Conservation (phyloP, 2,113 vertebrate species). For the Aplodontia rufa region DNA sequence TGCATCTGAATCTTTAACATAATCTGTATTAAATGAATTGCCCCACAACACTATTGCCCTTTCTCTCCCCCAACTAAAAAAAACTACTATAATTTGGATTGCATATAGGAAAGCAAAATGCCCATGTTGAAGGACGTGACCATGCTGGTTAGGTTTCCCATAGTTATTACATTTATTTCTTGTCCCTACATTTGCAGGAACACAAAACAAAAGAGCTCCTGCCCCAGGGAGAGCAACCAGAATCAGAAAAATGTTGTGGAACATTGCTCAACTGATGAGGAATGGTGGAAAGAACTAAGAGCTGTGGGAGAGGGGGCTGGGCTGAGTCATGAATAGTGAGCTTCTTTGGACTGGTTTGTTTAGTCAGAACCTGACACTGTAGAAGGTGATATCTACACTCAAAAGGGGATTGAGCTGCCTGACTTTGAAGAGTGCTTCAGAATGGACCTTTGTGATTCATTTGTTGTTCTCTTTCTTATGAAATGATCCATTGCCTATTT, state of each 20-base stretch:
- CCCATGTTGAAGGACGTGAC: background rate
- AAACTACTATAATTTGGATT: background rate
- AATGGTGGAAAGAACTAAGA: background rate
- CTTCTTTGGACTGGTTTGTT: background rate
- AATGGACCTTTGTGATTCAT: background rate
- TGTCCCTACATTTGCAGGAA: background rate
- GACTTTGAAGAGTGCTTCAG: background rate
- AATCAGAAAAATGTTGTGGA: background rate
- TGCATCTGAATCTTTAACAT: background rate
- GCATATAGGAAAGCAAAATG: background rate
- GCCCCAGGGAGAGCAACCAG: background rate
- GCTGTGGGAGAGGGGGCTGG: background rate
- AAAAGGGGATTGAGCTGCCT: background rate
- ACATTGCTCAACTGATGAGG: background rate
- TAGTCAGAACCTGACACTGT: background rate
- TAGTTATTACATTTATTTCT: background rate
- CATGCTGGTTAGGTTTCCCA: background rate
- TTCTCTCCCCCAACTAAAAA: accelerated
- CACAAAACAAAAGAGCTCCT: background rate
- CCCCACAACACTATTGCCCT: background rate
- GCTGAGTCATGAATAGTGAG: background rate
- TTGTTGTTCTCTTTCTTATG: background rate
- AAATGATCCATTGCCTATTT: background rate
- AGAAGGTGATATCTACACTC: background rate
- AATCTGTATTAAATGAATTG: background rate